These are phyloP conservation scores for Brachypteracias leptosomus DNA, from an alignment of 2,113 vertebrate genomes.

Conservation along the genomic window DNA sequence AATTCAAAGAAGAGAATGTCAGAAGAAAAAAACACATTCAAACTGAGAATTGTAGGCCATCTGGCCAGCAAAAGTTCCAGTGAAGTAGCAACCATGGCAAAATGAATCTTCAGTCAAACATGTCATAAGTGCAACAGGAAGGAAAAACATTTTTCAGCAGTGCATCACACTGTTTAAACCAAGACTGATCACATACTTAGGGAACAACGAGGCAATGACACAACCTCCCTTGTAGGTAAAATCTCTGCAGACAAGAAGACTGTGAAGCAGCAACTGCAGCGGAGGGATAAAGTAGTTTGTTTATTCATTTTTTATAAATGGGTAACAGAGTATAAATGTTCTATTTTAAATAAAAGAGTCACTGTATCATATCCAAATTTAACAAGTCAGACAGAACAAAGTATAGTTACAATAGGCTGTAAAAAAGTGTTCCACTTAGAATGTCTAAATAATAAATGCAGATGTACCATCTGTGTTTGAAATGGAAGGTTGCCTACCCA, in stretches of 20 bases:
- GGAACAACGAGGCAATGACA: not conserved
- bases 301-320: not conserved
- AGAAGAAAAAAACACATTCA: not conserved
- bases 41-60: not conserved
- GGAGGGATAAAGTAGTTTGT: not conserved
- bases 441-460: conserved; percentile 30
- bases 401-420: not conserved
- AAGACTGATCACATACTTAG: not conserved
- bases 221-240: not conserved
- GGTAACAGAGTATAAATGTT: not conserved
- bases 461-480: conserved; percentile 15
- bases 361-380: not conserved
- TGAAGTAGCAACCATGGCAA: not conserved
- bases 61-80: not conserved
- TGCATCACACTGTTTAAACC: not conserved
- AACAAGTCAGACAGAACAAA: not conserved
- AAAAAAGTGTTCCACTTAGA: not conserved
- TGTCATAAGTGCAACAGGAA: not conserved
- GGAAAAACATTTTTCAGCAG: not conserved
- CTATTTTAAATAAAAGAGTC: not conserved
- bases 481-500: conserved; percentile 14
- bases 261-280: not conserved
- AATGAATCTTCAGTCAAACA: not conserved
- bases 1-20: not conserved
- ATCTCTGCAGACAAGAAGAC: not conserved